These are phyloP conservation scores for Dasypogon diadema DNA, from an alignment of 2,888 invertebrate genomes.

Conservation along the genomic window DNA sequence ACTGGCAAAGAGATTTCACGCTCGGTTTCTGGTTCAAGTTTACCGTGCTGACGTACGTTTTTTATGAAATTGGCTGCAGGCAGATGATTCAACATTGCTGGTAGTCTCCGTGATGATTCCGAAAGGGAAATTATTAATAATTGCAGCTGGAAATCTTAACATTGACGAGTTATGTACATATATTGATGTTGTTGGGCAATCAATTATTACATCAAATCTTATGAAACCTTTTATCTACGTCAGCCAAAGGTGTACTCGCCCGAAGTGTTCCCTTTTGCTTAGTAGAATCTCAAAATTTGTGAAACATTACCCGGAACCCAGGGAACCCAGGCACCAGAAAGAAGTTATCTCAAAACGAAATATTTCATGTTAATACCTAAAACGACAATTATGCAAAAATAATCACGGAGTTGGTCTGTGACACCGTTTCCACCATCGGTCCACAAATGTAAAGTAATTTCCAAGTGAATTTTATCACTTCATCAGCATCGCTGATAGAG, in stretches of 20 bases:
- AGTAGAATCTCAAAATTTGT: too few species aligned
- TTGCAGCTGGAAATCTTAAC: too few species aligned
- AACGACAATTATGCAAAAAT: conserved; percentile 2
- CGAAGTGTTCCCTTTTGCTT: too few species aligned
- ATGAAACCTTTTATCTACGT: too few species aligned
- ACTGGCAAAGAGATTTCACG: neutral
- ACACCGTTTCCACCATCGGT: neutral
- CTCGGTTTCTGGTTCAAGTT: neutral
- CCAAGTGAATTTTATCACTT: conserved; percentile 40
- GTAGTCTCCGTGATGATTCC: neutral
- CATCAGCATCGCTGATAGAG: conserved; percentile 35
- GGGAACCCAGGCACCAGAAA: too few species aligned
- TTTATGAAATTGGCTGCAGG: neutral
- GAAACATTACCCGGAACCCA: too few species aligned
- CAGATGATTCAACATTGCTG: neutral
- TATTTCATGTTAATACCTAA: neutral
- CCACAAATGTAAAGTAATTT: conserved; percentile 21
- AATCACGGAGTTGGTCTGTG: neutral
- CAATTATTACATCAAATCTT: too few species aligned
- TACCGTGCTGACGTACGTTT: neutral
- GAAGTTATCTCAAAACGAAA: too few species aligned
- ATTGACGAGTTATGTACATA: too few species aligned
- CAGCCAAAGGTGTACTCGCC: too few species aligned
- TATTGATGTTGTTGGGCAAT: too few species aligned
- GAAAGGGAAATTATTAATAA: neutral